Base-by-base conservation (phyloP, 2,113 vertebrate species). In the Australoheros scitulus region DNA sequence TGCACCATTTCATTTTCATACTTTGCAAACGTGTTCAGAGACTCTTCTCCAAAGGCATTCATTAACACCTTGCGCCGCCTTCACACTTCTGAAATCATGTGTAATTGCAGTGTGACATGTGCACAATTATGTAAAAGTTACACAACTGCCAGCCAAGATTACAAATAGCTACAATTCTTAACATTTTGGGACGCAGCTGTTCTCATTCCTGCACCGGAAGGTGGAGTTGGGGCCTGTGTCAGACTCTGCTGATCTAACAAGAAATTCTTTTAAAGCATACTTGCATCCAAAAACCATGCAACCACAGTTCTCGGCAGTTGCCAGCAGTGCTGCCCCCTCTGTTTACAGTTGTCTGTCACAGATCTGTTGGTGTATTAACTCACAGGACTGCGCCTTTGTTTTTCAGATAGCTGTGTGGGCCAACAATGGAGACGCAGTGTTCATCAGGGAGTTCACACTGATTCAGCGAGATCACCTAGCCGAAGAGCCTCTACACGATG, bases 371-470 rank as follows among this genome's bases (percentile, higher is more conserved):
- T 50, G 24, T 32, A 29, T 43, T 59, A 18, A 64, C 9, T 43
- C 3, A 18, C 1, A 22, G 15, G 32, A 7, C 32, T 9, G 14
- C 36, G 7, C 76, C 9, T 65, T 32, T 74, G 34, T 32, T 92
- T 60, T 84, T 24, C 91, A 99, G 98, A 94, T 96, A 80, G 94
- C 82, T 3, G 96, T 95, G 81, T 92, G 95, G 74, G 94, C 97
- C 85, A 95, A 92, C 79, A 94, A 97, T 38, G 97, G 95, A 52
- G 97, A 95, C 32, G 97, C 97, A 22, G 96, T 99, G 87, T 99
- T 99, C 86, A 97, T 99, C 76, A 95, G 97, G 82, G 98, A 99
- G 92, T 99, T 97, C 94, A 97, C 98, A n/a, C 89, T 99, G 87
- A 97, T 97, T 92, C 96, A 96, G 52, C 95, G 96, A 92, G 97